phyloP scores from a whole-genome alignment of 92 coral and sea anemone species.

The Parazoanthus swiftii region DNA sequence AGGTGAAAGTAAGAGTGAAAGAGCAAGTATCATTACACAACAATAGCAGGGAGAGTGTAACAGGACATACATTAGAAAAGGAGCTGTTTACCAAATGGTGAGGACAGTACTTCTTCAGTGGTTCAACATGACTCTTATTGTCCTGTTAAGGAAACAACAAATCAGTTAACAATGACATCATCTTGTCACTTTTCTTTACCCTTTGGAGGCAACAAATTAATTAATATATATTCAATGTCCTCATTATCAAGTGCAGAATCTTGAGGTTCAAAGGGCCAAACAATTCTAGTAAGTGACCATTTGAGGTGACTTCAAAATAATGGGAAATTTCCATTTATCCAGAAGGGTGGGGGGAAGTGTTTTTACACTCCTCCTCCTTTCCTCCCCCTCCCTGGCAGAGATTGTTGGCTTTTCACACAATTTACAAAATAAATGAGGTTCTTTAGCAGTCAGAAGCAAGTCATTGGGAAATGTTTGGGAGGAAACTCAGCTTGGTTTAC shows the following conservation, averaged over 20 bases:
- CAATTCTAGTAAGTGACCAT: no score
- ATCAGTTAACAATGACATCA: not conserved
- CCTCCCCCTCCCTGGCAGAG: no score
- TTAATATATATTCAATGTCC: not conserved
- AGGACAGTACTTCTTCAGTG: constrained; percentile 87
- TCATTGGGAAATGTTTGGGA: no score
- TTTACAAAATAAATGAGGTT: no score
- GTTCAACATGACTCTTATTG: constrained; percentile 67
- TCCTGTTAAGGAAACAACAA: constrained; percentile 52
- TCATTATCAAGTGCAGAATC: not conserved
- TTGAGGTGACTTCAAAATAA: no score
- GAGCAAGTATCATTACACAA: not conserved
- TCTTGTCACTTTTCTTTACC: not conserved
- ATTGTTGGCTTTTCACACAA: no score
- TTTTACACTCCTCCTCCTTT: no score
- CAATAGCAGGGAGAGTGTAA: not conserved
- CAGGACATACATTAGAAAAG: constrained; percentile 12
- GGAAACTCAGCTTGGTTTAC: no score
- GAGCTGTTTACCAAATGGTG: constrained; percentile 76
- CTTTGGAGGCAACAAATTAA: not conserved
- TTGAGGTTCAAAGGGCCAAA: no score
- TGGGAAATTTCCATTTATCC: no score
- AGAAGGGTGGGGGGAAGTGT: no score
- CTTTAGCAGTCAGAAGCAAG: no score
- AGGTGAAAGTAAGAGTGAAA: not conserved